These are phyloP conservation scores for Gobius niger DNA, from an alignment of 2,113 vertebrate genomes.

Conservation along the genomic window DNA sequence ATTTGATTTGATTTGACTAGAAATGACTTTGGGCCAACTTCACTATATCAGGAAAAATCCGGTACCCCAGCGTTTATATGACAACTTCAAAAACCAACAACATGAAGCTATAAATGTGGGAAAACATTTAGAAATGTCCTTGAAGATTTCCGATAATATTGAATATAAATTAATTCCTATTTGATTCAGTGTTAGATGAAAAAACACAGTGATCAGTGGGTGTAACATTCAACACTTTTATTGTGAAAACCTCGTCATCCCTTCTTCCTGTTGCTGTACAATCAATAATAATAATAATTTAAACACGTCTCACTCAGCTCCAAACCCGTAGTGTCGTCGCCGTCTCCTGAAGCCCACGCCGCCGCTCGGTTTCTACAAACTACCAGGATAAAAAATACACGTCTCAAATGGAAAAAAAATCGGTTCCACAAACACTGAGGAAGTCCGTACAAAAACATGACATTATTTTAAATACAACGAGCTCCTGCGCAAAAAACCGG, in stretches of 20 bases:
- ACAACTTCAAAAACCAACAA: too few relatives aligned
- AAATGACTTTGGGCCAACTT: too few relatives aligned
- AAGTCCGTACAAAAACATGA: not conserved
- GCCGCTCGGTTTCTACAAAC: constrained; percentile 18
- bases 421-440: constrained; percentile 11
- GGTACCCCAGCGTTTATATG: too few relatives aligned
- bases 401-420: not conserved
- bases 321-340: constrained; percentile 45
- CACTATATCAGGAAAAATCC: too few relatives aligned
- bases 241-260: constrained; percentile 65
- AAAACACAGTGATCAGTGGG: not conserved
- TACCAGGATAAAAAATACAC: not conserved
- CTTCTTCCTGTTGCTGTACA: constrained; percentile 63
- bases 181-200: too few relatives aligned
- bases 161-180: too few relatives aligned
- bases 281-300: constrained; percentile 78
- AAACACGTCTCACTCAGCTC: constrained; percentile 31
- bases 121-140: too few relatives aligned
- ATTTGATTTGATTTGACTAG: too few relatives aligned
- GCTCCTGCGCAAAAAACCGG: not conserved
- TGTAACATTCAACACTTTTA: constrained; percentile 66
- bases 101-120: too few relatives aligned
- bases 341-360: constrained; percentile 13
- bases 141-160: too few relatives aligned
- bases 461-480: not conserved